phyloP scores from a whole-genome alignment of 2,797 vertebrate species.

The Lates japonicus region DNA sequence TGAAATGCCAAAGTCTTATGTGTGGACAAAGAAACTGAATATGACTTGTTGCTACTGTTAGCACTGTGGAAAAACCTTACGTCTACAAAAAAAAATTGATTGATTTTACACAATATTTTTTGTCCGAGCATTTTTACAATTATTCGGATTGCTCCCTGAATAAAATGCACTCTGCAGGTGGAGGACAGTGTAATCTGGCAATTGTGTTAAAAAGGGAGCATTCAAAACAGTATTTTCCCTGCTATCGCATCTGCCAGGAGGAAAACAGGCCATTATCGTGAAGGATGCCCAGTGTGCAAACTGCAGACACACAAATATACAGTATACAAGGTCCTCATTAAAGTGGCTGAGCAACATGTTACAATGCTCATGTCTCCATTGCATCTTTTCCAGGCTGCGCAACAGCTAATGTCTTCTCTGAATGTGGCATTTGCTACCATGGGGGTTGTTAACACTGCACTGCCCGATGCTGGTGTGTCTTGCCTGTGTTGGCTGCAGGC shows the following conservation, averaged over 20 bases:
- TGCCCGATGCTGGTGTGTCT: constrained; percentile 17
- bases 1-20: constrained; percentile 9
- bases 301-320: constrained; percentile 45
- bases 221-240: constrained; percentile 30
- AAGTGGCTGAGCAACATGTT: constrained; percentile 57
- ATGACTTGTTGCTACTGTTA: neutral
- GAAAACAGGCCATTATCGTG: constrained; percentile 58
- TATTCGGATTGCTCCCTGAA: constrained; percentile 14
- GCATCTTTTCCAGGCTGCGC: constrained; percentile 43
- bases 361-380: constrained; percentile 34
- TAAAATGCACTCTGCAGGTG: constrained; percentile 35
- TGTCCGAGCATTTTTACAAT: constrained; percentile 26
- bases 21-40: constrained; percentile 2
- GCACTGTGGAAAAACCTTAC: constrained; percentile 6
- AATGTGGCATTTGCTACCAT: constrained; percentile 48
- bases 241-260: constrained; percentile 24
- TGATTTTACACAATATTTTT: constrained; percentile 40
- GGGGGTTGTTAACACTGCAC: constrained; percentile 54
- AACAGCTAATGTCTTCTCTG: constrained; percentile 45
- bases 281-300: constrained; percentile 52
- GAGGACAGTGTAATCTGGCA: constrained; percentile 26
- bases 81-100: constrained; percentile 24
- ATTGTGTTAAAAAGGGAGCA: constrained; percentile 41
- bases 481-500: constrained; percentile 45
- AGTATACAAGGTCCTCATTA: constrained; percentile 60